phyloP scores from a whole-genome alignment of 2,797 vertebrate genomes.

The Lutjanus campechanus region DNA sequence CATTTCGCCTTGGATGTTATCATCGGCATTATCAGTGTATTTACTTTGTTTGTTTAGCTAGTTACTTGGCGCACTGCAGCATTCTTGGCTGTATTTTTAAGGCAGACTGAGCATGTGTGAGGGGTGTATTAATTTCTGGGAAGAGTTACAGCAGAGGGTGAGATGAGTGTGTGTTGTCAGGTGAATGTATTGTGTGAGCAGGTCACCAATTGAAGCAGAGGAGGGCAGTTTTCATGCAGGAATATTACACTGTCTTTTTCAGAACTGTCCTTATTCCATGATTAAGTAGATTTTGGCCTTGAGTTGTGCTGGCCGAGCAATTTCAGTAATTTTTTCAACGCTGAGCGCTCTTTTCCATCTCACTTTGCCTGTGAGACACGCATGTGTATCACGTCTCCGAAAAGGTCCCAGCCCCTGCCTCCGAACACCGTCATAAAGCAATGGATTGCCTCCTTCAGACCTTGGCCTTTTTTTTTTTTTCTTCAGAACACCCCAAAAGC shows the following conservation, averaged over 20 bases:
- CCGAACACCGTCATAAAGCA: slow-evolving; percentile 36
- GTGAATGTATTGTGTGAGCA: slow-evolving; percentile 66
- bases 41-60: slow-evolving; percentile 78
- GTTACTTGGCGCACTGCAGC: slow-evolving; percentile 68
- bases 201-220: slow-evolving; percentile 49
- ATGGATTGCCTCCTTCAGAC: slow-evolving; percentile 55
- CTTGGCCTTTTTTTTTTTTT: slow-evolving; percentile 49
- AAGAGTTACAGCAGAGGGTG: slow-evolving; percentile 47
- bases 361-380: slow-evolving; percentile 64
- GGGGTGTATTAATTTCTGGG: slow-evolving; percentile 63
- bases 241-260: slow-evolving; percentile 71
- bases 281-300: slow-evolving; percentile 84
- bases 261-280: slow-evolving; percentile 77
- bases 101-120: slow-evolving; percentile 42
- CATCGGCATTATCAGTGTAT: slow-evolving; percentile 70
- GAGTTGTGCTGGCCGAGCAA: slow-evolving; percentile 79
- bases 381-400: slow-evolving; percentile 53
- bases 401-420: slow-evolving; percentile 55
- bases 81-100: slow-evolving; percentile 48
- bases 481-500: slow-evolving; percentile 70
- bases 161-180: slow-evolving; percentile 56
- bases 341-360: slow-evolving; percentile 57
- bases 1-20: slow-evolving; percentile 73
- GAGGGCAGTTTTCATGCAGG: slow-evolving; percentile 61
- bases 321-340: slow-evolving; percentile 53